Percentiles rank a stretch among this genome's conserved stretches.
phyloP scores from a whole-genome alignment of 2,113 vertebrate genomes.

The Fregetta grallaria region DNA sequence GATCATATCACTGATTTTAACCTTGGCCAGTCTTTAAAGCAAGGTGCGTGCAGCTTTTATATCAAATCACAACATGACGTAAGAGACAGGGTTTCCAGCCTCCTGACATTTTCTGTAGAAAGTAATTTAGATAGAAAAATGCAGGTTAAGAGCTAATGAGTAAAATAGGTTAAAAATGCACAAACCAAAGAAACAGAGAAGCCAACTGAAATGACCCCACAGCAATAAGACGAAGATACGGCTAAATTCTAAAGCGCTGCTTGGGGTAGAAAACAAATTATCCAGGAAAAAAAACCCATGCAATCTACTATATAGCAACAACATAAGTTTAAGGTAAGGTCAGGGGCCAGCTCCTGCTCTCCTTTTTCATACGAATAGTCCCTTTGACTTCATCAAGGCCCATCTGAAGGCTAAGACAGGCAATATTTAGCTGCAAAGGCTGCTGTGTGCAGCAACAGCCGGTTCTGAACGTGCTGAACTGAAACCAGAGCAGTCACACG shows the following conservation, averaged over 20 bases:
- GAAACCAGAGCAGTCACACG: constrained; percentile 15
- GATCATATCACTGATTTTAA: neutral
- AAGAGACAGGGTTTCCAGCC: neutral
- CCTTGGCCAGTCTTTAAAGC: neutral
- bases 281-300: neutral
- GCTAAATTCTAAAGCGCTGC: neutral
- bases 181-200: neutral
- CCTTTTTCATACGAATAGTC: neutral
- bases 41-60: neutral
- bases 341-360: neutral
- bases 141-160: neutral
- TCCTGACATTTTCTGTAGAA: neutral
- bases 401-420: neutral
- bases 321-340: neutral
- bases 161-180: neutral
- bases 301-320: neutral
- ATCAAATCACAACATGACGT: neutral
- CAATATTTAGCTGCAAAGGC: neutral
- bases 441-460: neutral
- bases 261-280: neutral
- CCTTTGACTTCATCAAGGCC: neutral
- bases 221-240: neutral
- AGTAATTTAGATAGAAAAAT: neutral
- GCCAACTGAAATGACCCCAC: neutral
- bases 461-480: neutral